phyloP scores from a whole-genome alignment of 2,888 invertebrate species.

The Xestia xanthographa region DNA sequence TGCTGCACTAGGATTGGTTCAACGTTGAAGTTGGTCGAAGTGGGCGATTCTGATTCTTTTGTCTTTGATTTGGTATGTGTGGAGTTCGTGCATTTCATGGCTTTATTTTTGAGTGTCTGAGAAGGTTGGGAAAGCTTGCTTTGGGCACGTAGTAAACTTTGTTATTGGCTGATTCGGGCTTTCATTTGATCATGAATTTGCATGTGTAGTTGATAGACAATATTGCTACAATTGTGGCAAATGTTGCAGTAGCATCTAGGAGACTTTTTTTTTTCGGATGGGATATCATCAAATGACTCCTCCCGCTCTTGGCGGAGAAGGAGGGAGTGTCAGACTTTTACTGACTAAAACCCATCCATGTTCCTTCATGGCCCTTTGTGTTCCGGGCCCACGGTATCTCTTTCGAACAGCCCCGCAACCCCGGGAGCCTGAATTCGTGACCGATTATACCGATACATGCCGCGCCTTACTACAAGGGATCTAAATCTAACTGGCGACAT shows the following conservation, averaged over 20 bases:
- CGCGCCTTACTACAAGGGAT: no score
- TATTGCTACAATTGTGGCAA: no score
- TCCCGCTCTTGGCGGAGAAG: no score
- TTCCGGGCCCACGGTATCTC: no score
- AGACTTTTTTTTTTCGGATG: no score
- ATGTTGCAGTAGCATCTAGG: not conserved
- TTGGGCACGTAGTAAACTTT: not conserved
- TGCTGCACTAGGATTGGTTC: slow-evolving; percentile 37
- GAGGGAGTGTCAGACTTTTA: no score
- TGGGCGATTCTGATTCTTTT: slow-evolving; percentile 30
- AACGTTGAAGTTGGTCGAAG: slow-evolving; percentile 37
- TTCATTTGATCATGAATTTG: not conserved
- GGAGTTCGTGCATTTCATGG: slow-evolving; percentile 13
- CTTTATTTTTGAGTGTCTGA: slow-evolving; percentile 7
- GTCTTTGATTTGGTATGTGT: slow-evolving; percentile 40
- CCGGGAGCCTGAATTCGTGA: not conserved
- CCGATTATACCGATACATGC: no score
- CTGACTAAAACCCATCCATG: no score
- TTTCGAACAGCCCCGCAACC: no score
- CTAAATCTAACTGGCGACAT: not conserved
- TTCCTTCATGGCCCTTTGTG: no score
- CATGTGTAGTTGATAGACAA: not conserved
- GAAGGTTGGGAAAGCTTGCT: not conserved
- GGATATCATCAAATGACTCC: no score
- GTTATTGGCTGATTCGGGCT: not conserved